Evolutionary conservation across 2,888 invertebrate species (phyloP).

Genomic region (Rhingia campestris): DNA sequence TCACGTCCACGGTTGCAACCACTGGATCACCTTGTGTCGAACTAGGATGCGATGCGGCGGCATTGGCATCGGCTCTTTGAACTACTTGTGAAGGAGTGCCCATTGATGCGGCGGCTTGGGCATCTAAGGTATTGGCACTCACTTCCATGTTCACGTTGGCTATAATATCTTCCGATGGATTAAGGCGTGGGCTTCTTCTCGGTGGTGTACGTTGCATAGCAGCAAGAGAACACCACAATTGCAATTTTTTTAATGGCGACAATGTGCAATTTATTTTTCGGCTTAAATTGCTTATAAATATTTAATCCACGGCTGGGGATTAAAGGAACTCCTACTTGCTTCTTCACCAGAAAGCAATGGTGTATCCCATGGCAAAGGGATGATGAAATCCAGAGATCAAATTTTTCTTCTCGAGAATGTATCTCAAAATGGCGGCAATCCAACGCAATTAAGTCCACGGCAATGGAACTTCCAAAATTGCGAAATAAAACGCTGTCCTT

Average conservation of each 20-base stretch:
- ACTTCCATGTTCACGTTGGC: background rate
- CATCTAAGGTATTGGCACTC: too few species aligned
- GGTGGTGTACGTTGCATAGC: conserved; percentile 9
- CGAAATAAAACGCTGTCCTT: too few species aligned
- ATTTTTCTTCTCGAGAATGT: too few species aligned
- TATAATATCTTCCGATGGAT: background rate
- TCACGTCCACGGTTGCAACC: background rate
- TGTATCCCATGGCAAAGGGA: too few species aligned
- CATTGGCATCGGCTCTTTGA: background rate
- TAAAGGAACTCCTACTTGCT: too few species aligned
- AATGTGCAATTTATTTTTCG: background rate
- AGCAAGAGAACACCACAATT: background rate
- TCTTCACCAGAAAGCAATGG: too few species aligned
- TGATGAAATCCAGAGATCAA: too few species aligned
- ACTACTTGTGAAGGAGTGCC: background rate
- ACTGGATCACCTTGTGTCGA: background rate
- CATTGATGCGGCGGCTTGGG: too few species aligned
- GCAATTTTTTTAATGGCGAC: background rate
- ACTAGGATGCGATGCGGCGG: background rate
- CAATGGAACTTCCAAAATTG: too few species aligned
- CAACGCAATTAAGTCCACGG: too few species aligned
- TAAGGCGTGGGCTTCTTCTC: conserved; percentile 1
- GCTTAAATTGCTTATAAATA: background rate
- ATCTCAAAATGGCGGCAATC: too few species aligned
- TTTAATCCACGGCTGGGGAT: background rate